Evolutionary conservation across 2,113 vertebrate species (phyloP).

Genomic region (Grantiella picta): DNA sequence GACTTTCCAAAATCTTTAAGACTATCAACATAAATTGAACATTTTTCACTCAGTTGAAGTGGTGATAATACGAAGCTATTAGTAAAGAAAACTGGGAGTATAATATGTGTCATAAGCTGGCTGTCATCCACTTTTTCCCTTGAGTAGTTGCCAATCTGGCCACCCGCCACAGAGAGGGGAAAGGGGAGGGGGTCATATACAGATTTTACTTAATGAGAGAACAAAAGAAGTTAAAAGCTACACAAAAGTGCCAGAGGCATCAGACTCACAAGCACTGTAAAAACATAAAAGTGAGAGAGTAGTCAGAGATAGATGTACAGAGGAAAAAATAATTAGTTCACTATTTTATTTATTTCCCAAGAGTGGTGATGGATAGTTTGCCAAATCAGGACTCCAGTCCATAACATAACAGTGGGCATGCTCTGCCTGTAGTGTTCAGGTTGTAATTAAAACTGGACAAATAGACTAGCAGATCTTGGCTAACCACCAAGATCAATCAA

Average conservation of each 20-base stretch:
- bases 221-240: background rate
- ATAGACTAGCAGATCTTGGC: background rate
- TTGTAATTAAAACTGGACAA: background rate
- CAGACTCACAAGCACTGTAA: background rate
- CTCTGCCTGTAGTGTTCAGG: background rate
- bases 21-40: background rate
- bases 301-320: background rate
- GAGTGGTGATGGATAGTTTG: background rate
- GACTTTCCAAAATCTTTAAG: background rate
- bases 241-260: background rate
- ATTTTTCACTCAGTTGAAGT: slow-evolving; percentile 23
- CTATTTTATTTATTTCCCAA: background rate
- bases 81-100: background rate
- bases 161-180: background rate
- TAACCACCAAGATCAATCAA: background rate
- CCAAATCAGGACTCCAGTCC: background rate
- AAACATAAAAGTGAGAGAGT: background rate
- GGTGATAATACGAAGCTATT: slow-evolving; percentile 7
- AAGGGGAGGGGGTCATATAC: background rate
- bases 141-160: background rate
- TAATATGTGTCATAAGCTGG: background rate
- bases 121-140: background rate
- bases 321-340: background rate
- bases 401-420: background rate
- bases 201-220: background rate